These are phyloP conservation scores for Eolophus roseicapilla DNA, from an alignment of 2,113 vertebrate genomes.

Conservation along the genomic window DNA sequence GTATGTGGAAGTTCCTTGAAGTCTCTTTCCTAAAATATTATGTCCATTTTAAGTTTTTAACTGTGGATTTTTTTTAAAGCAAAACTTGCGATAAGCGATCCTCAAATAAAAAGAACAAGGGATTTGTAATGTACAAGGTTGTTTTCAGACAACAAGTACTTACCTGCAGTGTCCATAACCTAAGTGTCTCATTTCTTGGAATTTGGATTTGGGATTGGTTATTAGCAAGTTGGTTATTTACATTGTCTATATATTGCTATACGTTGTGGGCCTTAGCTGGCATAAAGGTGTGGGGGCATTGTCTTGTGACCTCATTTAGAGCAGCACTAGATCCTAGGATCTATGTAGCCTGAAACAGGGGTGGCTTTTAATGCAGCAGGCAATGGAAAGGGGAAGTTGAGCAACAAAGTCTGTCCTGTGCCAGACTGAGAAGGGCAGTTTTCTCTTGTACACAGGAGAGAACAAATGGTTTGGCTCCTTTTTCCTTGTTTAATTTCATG, in stretches of 20 bases:
- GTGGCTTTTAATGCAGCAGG: not conserved
- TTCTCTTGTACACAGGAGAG: not conserved
- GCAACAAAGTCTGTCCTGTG: not conserved
- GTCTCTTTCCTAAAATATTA: not conserved
- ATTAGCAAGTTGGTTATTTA: not conserved
- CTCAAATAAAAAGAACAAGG: not conserved
- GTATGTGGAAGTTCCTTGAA: not conserved
- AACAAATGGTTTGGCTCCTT: not conserved
- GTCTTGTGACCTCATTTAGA: not conserved
- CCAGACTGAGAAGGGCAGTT: not conserved
- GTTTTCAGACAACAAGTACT: not conserved
- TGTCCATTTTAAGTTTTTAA: not conserved
- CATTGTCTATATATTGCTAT: fast-evolving
- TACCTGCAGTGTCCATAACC: not conserved
- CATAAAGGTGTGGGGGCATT: not conserved
- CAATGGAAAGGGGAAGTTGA: not conserved
- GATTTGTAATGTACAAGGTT: not conserved
- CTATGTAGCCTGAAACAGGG: fast-evolving
- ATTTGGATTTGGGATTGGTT: not conserved
- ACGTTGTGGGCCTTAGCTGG: not conserved
- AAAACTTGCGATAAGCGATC: not conserved
- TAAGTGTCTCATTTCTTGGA: fast-evolving
- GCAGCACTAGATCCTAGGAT: fast-evolving
- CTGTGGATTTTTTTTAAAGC: not conserved
- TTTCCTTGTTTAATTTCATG: not conserved